A percentile compares a stretch with the other conserved stretches of the same genome.
Conservation (phyloP, 2,113 vertebrate genomes). For the Colinus virginianus region DNA sequence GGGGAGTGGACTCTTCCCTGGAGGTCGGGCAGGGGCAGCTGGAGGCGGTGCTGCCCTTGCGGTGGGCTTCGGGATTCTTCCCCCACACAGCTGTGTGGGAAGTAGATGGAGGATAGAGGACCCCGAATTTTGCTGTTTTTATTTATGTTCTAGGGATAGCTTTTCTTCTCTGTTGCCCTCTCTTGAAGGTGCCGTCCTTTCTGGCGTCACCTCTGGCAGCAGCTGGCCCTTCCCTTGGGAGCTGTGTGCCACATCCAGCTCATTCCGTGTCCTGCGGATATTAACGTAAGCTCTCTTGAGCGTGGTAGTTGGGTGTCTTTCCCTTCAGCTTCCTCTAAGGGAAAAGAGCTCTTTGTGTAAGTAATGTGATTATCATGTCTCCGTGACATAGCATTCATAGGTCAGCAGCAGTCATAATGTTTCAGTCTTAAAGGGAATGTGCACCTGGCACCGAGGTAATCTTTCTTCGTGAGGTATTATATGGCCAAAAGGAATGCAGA, state of each 20-base stretch:
- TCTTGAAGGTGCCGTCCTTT: neutral
- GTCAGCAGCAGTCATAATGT: neutral
- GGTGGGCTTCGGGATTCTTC: neutral
- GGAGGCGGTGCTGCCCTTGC: neutral
- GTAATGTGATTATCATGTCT: neutral
- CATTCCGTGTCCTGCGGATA: neutral
- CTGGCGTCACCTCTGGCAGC: neutral
- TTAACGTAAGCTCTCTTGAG: neutral
- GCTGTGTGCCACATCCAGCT: conserved; percentile 20
- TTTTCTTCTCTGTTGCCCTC: neutral
- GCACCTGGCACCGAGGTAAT: neutral
- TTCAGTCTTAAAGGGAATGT: neutral
- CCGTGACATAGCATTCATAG: neutral
- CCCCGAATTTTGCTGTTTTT: accelerated
- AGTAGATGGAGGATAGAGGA: neutral
- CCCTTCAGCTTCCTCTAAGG: neutral
- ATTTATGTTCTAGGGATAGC: neutral
- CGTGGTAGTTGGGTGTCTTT: neutral
- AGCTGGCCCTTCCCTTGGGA: conserved; percentile 6
- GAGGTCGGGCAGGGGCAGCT: neutral
- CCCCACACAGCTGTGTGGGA: neutral
- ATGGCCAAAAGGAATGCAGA: neutral
- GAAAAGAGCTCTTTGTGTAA: neutral
- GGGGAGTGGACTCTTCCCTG: neutral
- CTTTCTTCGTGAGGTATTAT: neutral